Evolutionary conservation across 2,888 invertebrate species (phyloP), one percentile per base, ranked within the genome.

Genomic region (Sthenelais limicola): DNA sequence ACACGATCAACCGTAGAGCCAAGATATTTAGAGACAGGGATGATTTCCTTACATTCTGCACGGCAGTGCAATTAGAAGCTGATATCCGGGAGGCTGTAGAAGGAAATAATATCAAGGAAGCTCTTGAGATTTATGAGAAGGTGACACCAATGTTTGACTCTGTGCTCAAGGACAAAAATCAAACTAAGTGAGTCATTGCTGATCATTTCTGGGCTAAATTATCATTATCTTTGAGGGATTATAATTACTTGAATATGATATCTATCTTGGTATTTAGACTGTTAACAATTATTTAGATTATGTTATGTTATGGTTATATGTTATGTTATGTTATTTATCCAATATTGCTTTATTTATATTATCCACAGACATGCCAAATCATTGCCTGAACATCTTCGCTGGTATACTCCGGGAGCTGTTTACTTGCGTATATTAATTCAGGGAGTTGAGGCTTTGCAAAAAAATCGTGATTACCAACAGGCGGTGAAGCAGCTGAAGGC

Each of bases 341-440:
- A n/a, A n/a, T n/a, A n/a, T n/a, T n/a, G n/a, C n/a, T n/a, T n/a
- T n/a, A n/a, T n/a, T n/a, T n/a, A 51, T 26, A 24, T 26, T 5
- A n/a, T 5, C 21, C 52, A 15, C 58, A 79, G 79, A 21, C 66
- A 75, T 78, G 86, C 84, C 68, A 56, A 35, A 15, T 69, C 51
- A 78, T 87, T 89, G 82, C 91, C 92, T 0, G 76, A 80, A 0
- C 92, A 91, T 88, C 86, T 92, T 26, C 89, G 91, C 5, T 87
- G 89, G 33, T 93, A 89, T 83, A 91, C 92, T 0, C 90, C 91
- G 0, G 88, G 90, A 0, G 88, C 88, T 72, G 85, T 89, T 3
- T 86, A 88, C 70, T 80, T 85, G 1, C 84, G 89, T 48, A 82
- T 88, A 52, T 77, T 89, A 26, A 86, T 82, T 77, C 82, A 86